Conservation (phyloP, 2,888 invertebrate species). For the Dasysyrphus tricinctus region DNA sequence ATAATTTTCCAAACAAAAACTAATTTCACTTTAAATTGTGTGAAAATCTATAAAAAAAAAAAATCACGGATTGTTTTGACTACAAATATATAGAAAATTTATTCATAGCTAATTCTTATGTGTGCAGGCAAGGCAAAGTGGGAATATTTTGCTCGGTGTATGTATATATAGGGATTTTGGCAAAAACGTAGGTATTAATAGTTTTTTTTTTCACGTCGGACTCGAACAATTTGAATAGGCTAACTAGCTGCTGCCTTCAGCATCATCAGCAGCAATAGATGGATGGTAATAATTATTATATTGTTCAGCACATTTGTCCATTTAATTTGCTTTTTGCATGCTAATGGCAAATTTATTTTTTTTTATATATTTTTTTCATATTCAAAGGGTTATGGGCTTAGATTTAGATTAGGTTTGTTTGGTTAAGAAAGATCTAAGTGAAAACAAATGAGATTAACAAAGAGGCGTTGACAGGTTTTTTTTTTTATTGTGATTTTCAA, state of each 20-base stretch:
- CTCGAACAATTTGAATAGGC: conserved; percentile 25
- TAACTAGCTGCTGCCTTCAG: conserved; percentile 44
- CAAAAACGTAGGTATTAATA: background rate
- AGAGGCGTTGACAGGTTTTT: conserved; percentile 57
- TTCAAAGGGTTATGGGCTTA: conserved; percentile 19
- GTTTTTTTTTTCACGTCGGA: background rate
- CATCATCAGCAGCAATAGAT: conserved; percentile 36
- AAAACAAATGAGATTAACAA: conserved; percentile 39
- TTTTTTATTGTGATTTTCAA: conserved; percentile 15
- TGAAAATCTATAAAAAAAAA: conserved; percentile 55
- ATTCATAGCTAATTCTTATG: conserved; percentile 54
- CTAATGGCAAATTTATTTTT: conserved; percentile 52
- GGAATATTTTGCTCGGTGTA: background rate
- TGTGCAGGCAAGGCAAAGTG: background rate
- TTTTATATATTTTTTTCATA: background rate
- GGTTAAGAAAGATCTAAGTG: conserved; percentile 18
- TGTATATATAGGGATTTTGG: conserved; percentile 32
- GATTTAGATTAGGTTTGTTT: conserved; percentile 15
- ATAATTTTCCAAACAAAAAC: conserved; percentile 48
- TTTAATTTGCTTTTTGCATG: conserved; percentile 66
- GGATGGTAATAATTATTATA: conserved; percentile 48
- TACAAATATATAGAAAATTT: conserved; percentile 37
- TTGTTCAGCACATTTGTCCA: conserved; percentile 60
- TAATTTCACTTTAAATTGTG: conserved; percentile 47
- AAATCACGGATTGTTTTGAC: conserved; percentile 63